Conservation (phyloP, 2,888 invertebrate species). For the Aethes cnicana region DNA sequence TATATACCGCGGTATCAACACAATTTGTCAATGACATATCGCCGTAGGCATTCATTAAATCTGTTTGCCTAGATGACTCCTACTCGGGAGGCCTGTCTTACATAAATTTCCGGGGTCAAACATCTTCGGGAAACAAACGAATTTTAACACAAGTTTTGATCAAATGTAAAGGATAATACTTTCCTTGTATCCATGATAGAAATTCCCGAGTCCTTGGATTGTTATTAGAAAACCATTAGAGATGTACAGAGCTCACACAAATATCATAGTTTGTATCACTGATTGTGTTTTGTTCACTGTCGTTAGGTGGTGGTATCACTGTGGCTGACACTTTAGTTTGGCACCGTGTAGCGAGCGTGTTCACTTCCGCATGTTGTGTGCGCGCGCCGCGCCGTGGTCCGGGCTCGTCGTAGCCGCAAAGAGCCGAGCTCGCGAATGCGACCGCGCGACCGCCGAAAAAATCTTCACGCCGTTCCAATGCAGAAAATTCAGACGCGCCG, state of each 20-base stretch:
- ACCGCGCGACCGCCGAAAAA: slow-evolving; percentile 81
- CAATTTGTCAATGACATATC: slow-evolving; percentile 72
- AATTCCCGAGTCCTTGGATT: slow-evolving; percentile 72
- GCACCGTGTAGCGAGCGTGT: slow-evolving; percentile 53
- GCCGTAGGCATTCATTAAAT: slow-evolving; percentile 32
- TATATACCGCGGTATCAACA: slow-evolving; percentile 69
- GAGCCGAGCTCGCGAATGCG: slow-evolving; percentile 80
- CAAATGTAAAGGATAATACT: slow-evolving; percentile 60
- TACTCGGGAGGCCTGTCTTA: slow-evolving; percentile 18
- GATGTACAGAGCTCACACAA: slow-evolving; percentile 68
- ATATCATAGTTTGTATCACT: slow-evolving; percentile 77
- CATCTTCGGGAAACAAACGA: too few species aligned
- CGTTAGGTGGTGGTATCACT: slow-evolving; percentile 53
- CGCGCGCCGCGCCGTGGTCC: slow-evolving; percentile 57
- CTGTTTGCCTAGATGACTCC: slow-evolving; percentile 17
- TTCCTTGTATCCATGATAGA: slow-evolving; percentile 78
- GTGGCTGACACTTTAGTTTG: slow-evolving; percentile 60
- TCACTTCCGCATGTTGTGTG: slow-evolving; percentile 79
- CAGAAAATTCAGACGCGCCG: slow-evolving; percentile 80
- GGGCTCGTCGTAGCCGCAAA: slow-evolving; percentile 67
- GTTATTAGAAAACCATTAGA: slow-evolving; percentile 69
- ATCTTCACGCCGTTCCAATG: slow-evolving; percentile 77
- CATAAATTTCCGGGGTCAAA: slow-evolving; percentile 45
- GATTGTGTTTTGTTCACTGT: slow-evolving; percentile 59
- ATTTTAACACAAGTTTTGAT: too few species aligned